Evolutionary conservation across 2,113 vertebrate species (phyloP), one percentile per base, ranked within the genome.

Genomic region (Spheniscus mendiculus): DNA sequence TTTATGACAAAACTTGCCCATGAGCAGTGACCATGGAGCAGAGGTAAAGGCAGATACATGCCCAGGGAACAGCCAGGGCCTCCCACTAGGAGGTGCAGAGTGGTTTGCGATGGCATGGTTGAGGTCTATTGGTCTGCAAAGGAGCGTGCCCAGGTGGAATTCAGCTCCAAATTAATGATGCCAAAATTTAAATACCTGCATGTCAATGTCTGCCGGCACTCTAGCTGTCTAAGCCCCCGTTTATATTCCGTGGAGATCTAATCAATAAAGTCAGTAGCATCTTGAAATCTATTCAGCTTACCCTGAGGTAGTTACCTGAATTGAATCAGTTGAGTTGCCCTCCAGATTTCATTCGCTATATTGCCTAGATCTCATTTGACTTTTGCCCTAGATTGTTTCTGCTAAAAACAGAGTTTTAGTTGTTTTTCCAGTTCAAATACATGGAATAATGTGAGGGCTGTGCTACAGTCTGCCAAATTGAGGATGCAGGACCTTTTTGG

Each of bases 61-160:
- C 23, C 29, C 62, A 49, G 52, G 26, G 45, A 55, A 13, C 6
- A 26, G 15, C 15, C 50, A 55, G n/a, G n/a, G 18, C 5, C 32
- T 59, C 29, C n/a, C 36, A 29, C 74, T 26, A 29, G 17, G 32
- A 71, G 40, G 2, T 26, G 30, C 16, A 55, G 80, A 30, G 13
- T 8, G 29, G 12, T 47, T 69, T 73, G 23, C 2, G 4, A 30
- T 20, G 1, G 0, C 6, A 2, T 7, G 23, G 15, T 47, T 40
- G 12, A 77, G 21, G 40, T 26, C 40, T 55, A 19, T 12, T 22
- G 18, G 44, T 53, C 50, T 70, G 44, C n/a, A 47, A 18, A 36
- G 4, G 8, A 15, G 6, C 59, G 29, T 14, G 10, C 17, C 38
- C 40, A 6, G 21, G 21, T 63, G 29, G 49, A 84, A 59, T 70